Percentiles rank a stretch among this genome's conserved stretches.
These are phyloP conservation scores for Pycnomerus fuliginosus DNA, from an alignment of 2,888 invertebrate species.

Conservation along the genomic window DNA sequence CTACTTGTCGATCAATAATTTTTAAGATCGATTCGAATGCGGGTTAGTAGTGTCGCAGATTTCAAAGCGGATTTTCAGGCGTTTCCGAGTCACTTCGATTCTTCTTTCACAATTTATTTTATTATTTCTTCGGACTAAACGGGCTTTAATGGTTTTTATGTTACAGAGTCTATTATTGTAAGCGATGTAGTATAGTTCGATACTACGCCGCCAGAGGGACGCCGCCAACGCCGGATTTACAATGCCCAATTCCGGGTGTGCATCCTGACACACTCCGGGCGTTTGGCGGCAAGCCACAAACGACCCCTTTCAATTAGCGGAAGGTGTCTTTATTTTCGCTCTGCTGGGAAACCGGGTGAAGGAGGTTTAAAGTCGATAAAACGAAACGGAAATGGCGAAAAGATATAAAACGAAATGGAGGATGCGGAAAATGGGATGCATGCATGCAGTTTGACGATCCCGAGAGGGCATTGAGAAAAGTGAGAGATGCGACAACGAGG, in stretches of 20 bases:
- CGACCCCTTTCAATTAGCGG: no score
- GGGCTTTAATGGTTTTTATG: constrained; percentile 32
- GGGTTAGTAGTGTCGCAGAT: constrained; percentile 22
- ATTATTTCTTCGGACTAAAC: no score
- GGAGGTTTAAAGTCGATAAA: no score
- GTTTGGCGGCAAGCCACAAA: neutral
- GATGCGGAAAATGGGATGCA: no score
- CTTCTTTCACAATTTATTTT: constrained; percentile 26
- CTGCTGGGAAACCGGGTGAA: no score
- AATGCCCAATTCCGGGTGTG: constrained; percentile 30
- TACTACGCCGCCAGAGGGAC: constrained; percentile 42
- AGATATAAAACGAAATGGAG: no score
- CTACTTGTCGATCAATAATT: constrained; percentile 44
- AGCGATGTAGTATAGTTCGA: constrained; percentile 41
- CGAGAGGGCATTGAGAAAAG: no score
- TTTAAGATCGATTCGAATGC: constrained; percentile 46
- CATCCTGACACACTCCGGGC: constrained; percentile 2
- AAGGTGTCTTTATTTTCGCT: no score
- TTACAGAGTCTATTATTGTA: constrained; percentile 39
- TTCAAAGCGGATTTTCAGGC: constrained; percentile 12
- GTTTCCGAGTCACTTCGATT: constrained; percentile 17
- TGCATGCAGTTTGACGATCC: no score
- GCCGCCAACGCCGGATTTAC: constrained; percentile 36
- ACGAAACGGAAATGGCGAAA: no score
- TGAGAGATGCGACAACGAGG: constrained; percentile 1